These are phyloP conservation scores for Mermis nigrescens DNA, from an alignment of 2,888 invertebrate genomes.

Conservation along the genomic window DNA sequence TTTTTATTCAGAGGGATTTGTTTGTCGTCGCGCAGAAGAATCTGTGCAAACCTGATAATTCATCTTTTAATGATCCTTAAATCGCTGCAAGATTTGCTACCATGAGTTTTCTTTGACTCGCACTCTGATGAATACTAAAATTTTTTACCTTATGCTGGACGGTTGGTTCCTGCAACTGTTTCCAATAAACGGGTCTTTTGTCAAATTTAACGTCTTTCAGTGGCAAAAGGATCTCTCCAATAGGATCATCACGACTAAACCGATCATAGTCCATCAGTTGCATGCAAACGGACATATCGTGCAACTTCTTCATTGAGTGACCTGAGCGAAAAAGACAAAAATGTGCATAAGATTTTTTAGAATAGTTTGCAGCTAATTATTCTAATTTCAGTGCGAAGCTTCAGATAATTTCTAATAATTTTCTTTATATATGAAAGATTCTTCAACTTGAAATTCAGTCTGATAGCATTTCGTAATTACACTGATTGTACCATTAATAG, in stretches of 20 bases:
- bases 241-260: slow-evolving; percentile 28
- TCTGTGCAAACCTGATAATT: too few species aligned
- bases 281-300: slow-evolving; percentile 28
- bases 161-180: slow-evolving; percentile 27
- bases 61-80: too few species aligned
- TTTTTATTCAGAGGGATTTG: too few species aligned
- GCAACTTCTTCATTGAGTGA: slow-evolving; percentile 26
- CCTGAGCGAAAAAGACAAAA: slow-evolving; percentile 24
- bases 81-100: background rate
- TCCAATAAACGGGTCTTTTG: slow-evolving; percentile 29
- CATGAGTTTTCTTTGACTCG: background rate
- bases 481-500: too few species aligned
- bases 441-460: too few species aligned
- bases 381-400: too few species aligned
- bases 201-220: slow-evolving; percentile 29
- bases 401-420: too few species aligned
- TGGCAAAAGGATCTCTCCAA: slow-evolving; percentile 29
- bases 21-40: too few species aligned
- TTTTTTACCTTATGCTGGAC: slow-evolving; percentile 20
- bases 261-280: slow-evolving; percentile 30
- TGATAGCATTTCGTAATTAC: too few species aligned
- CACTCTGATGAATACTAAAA: background rate
- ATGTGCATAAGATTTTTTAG: too few species aligned
- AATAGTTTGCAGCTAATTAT: too few species aligned
- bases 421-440: too few species aligned